These are phyloP conservation scores for Podarcis lilfordi DNA, from an alignment of 2,797 vertebrate genomes.

Conservation along the genomic window DNA sequence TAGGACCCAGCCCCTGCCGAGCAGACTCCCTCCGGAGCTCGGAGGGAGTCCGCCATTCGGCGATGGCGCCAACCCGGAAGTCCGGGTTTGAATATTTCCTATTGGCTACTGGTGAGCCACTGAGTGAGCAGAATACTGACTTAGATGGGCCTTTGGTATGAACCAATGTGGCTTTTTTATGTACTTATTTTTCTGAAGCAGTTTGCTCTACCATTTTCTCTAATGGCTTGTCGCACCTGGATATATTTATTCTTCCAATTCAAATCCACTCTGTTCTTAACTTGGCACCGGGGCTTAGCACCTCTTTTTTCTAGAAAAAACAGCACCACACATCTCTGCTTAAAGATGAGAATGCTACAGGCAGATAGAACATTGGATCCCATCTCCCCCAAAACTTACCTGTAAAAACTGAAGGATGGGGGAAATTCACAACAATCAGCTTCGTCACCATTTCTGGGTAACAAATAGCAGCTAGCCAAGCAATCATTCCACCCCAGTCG, in stretches of 20 bases:
- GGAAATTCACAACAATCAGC: conserved; percentile 95
- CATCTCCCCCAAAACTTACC: conserved; percentile 78
- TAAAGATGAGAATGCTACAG: not conserved
- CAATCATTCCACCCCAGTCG: conserved; percentile 96
- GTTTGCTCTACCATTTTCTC: not conserved
- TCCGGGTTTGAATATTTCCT: too few relatives aligned
- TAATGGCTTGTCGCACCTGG: not conserved
- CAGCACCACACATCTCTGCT: not conserved
- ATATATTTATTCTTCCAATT: not conserved
- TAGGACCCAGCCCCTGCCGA: too few relatives aligned
- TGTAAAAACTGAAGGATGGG: conserved; percentile 94
- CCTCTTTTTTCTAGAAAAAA: too few relatives aligned
- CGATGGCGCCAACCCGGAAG: too few relatives aligned
- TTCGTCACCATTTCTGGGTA: conserved; percentile 98
- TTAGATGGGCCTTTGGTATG: too few relatives aligned
- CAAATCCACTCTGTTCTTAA: not conserved
- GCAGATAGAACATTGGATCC: not conserved
- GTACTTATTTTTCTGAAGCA: too few relatives aligned
- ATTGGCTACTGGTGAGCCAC: too few relatives aligned
- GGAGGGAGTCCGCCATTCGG: too few relatives aligned
- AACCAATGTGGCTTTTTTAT: too few relatives aligned
- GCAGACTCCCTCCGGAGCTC: too few relatives aligned
- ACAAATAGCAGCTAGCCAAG: conserved; percentile 95
- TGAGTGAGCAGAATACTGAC: too few relatives aligned
- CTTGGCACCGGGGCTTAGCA: not conserved